These are phyloP conservation scores for Astreopora myriophthalma DNA, from an alignment of 64 coral and sea anemone species.

Conservation along the genomic window DNA sequence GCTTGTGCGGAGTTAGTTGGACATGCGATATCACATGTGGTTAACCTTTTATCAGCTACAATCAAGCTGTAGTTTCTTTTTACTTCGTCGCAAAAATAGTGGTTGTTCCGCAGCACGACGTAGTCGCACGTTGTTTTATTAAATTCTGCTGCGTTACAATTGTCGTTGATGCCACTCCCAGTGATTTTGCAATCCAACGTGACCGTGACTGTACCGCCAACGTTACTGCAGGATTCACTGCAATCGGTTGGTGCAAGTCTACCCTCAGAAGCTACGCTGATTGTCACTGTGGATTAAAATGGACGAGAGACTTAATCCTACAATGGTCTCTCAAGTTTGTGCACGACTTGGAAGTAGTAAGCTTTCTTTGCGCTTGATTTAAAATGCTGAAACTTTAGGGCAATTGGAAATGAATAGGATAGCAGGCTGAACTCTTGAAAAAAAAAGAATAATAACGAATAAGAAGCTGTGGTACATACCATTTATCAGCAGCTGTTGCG, in stretches of 20 bases:
- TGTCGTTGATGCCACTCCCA: neutral
- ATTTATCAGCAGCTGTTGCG: neutral
- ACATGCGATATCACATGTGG: neutral
- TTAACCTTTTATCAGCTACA: neutral
- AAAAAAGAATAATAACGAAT: neutral
- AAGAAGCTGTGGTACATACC: neutral
- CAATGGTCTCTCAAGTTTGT: no score
- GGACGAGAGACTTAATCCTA: neutral
- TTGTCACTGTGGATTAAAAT: neutral
- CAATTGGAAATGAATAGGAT: no score
- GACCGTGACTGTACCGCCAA: neutral
- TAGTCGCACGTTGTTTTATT: neutral
- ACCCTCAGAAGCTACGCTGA: neutral
- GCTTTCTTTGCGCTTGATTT: no score
- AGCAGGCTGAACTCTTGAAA: no score
- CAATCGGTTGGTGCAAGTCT: neutral
- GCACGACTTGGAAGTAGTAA: no score
- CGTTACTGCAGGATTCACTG: neutral
- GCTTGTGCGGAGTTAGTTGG: neutral
- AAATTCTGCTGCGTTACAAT: neutral
- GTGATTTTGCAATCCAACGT: neutral
- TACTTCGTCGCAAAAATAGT: neutral
- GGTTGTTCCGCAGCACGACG: neutral
- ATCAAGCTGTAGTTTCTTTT: neutral
- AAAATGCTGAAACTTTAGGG: no score